A percentile compares a stretch with the other conserved stretches of the same genome.
These are phyloP conservation scores for Callithrix jacchus DNA, from an alignment of 2,113 vertebrate genomes.

Conservation along the genomic window DNA sequence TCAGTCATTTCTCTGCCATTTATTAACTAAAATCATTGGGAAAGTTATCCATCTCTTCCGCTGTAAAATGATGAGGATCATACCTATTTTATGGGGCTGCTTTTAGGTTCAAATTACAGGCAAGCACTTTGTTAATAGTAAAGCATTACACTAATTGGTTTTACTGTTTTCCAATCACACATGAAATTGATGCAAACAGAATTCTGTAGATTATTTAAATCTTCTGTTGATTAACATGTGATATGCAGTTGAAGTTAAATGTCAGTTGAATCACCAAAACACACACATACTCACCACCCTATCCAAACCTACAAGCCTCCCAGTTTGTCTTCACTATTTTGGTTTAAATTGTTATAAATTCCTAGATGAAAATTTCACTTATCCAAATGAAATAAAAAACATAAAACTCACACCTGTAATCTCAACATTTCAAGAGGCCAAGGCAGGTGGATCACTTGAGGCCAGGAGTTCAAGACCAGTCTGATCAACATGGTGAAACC, in stretches of 20 bases:
- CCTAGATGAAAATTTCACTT: neutral
- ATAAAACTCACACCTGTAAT: neutral
- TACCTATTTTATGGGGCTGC: neutral
- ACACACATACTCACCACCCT: neutral
- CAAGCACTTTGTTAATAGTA: neutral
- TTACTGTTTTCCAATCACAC: conserved; percentile 24
- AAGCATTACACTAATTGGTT: neutral
- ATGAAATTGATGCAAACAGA: conserved; percentile 26
- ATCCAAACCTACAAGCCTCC: neutral
- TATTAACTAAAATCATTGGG: neutral
- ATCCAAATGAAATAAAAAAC: conserved; percentile 30
- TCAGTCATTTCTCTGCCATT: conserved; percentile 16
- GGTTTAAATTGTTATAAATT: conserved; percentile 29
- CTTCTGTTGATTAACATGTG: neutral
- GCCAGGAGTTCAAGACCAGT: no score
- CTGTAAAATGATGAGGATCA: conserved; percentile 39
- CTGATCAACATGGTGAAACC: no score
- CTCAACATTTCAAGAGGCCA: no score
- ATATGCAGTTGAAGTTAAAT: neutral
- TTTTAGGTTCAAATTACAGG: conserved; percentile 3
- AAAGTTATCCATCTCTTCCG: neutral
- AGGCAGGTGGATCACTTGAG: no score
- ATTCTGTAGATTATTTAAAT: conserved; percentile 20
- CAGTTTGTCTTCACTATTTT: conserved; percentile 13
- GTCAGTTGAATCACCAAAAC: neutral